These are phyloP conservation scores for Lochmaea capreae DNA, from an alignment of 2,888 invertebrate genomes.

Conservation along the genomic window DNA sequence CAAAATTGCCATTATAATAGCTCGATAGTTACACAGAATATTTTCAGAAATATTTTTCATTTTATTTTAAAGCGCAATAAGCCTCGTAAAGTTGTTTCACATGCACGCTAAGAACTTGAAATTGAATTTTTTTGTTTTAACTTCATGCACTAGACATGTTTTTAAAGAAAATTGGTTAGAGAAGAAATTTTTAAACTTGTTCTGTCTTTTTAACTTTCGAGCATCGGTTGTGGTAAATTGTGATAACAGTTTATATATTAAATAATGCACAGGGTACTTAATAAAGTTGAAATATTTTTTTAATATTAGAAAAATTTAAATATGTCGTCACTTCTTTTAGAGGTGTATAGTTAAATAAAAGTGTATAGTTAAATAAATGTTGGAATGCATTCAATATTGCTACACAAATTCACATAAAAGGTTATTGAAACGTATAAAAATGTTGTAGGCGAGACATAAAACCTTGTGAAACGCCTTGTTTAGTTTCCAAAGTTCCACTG, in stretches of 20 bases:
- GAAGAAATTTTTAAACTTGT: slow-evolving; percentile 18
- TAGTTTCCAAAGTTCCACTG: not conserved
- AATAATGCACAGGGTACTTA: not conserved
- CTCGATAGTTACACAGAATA: slow-evolving; percentile 39
- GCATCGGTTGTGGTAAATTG: not conserved
- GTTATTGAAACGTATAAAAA: not conserved
- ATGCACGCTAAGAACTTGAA: slow-evolving; percentile 44
- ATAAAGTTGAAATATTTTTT: not conserved
- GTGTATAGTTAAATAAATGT: not conserved
- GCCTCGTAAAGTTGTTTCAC: slow-evolving; percentile 39
- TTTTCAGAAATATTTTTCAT: slow-evolving; percentile 36
- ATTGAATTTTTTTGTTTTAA: slow-evolving; percentile 43
- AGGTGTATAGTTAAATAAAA: not conserved
- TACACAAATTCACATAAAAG: not conserved
- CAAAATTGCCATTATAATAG: slow-evolving; percentile 42
- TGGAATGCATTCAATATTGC: not conserved
- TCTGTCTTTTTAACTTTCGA: not conserved
- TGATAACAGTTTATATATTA: not conserved
- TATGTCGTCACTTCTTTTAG: too few relatives aligned
- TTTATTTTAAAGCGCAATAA: slow-evolving; percentile 38
- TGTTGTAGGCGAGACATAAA: slow-evolving; percentile 17
- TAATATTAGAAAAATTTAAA: too few relatives aligned
- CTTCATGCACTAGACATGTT: slow-evolving; percentile 36
- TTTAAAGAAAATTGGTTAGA: slow-evolving; percentile 36
- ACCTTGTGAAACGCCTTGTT: slow-evolving; percentile 9